These are phyloP conservation scores for Endomychus coccineus DNA, from an alignment of 2,888 invertebrate species.

Conservation along the genomic window DNA sequence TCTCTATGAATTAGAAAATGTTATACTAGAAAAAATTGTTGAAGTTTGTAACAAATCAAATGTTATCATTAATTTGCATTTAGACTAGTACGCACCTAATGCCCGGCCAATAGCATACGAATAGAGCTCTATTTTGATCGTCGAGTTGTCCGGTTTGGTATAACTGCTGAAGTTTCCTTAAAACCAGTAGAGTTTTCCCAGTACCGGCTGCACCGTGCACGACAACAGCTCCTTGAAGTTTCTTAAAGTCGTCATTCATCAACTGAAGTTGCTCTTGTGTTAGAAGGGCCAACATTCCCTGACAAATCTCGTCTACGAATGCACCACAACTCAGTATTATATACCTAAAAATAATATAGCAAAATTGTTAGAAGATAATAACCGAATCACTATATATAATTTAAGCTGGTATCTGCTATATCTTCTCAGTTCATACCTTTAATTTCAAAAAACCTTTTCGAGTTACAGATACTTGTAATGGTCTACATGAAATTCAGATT, in stretches of 20 bases:
- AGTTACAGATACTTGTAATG: no score
- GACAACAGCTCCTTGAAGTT: slow-evolving; percentile 29
- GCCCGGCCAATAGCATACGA: slow-evolving; percentile 41
- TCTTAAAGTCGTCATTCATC: slow-evolving; percentile 26
- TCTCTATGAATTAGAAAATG: no score
- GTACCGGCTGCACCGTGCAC: slow-evolving; percentile 42
- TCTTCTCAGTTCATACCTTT: no score
- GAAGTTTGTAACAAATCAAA: no score
- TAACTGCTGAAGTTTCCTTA: slow-evolving; percentile 37
- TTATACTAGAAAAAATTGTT: no score
- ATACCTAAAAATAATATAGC: slow-evolving; percentile 33
- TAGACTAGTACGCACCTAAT: slow-evolving; percentile 29
- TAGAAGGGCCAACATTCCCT: slow-evolving; percentile 35
- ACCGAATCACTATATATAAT: no score
- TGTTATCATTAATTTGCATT: no score
- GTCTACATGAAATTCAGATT: no score
- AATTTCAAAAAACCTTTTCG: no score
- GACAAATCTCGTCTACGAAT: slow-evolving; percentile 38
- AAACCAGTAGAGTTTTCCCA: slow-evolving; percentile 38
- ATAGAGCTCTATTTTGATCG: slow-evolving; percentile 35
- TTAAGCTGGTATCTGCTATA: no score
- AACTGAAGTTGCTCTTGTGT: slow-evolving; percentile 37
- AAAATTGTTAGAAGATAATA: slow-evolving; percentile 10
- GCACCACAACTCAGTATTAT: slow-evolving; percentile 38
- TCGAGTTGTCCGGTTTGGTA: slow-evolving; percentile 32